Evolutionary conservation across 64 coral and sea anemone species (phyloP), one percentile per base, ranked within the genome.

Genomic region (Montipora sp.): DNA sequence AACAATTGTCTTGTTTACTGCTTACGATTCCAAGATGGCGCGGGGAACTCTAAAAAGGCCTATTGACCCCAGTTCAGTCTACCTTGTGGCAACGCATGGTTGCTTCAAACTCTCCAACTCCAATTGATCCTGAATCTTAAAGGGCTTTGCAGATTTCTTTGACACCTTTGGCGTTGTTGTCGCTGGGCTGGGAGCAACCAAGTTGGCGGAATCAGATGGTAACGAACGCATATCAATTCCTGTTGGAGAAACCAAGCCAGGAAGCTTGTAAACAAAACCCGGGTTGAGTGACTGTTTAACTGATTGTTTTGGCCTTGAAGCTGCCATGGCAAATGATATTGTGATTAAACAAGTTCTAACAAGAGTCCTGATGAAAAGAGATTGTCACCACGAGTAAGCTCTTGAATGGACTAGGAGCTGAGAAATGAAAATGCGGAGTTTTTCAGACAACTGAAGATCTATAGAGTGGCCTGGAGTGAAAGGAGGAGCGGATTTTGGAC

Each of bases 21-120:
- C 51, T 10, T 55, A 27, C 27, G 27, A 27, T 27, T 27, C 27
- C 27, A 27, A 27, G 27, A 27, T 27, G 1, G 27, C 27, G 27
- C 27, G 27, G 27, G 27, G 27, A 27, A 27, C 27, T 27, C 27
- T 27, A 27, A 27, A 27, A 27, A 27, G 27, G 27, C 27, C 27
- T 27, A 27, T 36, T 50, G 61, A 78, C 72, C 23, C 77, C 71
- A 71, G 65, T 9, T 80, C 19, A 90, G 59, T 23, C 59, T 51
- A 47, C 88, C 75, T 48, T 78, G 59, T 72, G 59, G 59, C 60
- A 80, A 9, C 3, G 88, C 88, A 12, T 83, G 20, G 69, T 24
- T 20, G 19, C 23, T 73, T 73, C 21, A 73, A 73, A 18, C 69
- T 18, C 69, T 73, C 69, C 69, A 43, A 24, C 69, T 73, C 69